These are phyloP conservation scores for Octodon degus DNA, from an alignment of 2,113 vertebrate genomes.

Conservation along the genomic window DNA sequence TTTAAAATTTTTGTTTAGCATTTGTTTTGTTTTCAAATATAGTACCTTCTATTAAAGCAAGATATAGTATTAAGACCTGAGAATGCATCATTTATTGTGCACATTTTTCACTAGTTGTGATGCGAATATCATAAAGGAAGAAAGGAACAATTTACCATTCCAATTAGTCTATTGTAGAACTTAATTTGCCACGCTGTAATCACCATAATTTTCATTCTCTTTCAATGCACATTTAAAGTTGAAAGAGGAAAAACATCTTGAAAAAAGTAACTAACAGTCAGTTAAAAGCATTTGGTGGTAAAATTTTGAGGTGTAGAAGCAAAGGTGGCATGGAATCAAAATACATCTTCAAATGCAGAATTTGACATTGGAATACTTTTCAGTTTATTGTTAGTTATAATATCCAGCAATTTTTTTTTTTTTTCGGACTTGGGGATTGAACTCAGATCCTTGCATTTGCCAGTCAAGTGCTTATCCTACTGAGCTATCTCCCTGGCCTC, in stretches of 20 bases:
- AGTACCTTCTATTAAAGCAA: not conserved
- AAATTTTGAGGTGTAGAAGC: not conserved
- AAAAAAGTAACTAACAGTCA: slow-evolving; percentile 27
- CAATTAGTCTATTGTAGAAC: slow-evolving; percentile 64
- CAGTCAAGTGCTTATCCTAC: too few species aligned
- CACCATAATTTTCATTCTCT: slow-evolving; percentile 56
- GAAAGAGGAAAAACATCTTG: slow-evolving; percentile 32
- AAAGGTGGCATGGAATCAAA: not conserved
- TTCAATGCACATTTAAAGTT: slow-evolving; percentile 61
- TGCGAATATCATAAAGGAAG: slow-evolving; percentile 61
- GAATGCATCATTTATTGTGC: slow-evolving; percentile 41
- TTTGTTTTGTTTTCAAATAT: slow-evolving; percentile 41
- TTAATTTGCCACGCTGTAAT: slow-evolving; percentile 70
- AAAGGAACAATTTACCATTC: slow-evolving; percentile 65
- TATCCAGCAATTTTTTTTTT: too few species aligned
- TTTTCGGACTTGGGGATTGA: too few species aligned
- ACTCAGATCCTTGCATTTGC: too few species aligned
- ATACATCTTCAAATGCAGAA: not conserved
- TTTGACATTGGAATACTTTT: not conserved
- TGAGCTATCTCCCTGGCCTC: too few species aligned
- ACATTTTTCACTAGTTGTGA: slow-evolving; percentile 30
- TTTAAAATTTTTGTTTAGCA: not conserved
- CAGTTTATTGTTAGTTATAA: not conserved
- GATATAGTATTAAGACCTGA: slow-evolving; percentile 33
- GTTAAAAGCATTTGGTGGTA: slow-evolving; percentile 52